Evolutionary conservation across 2,113 vertebrate genomes (phyloP), one percentile per base, ranked within the genome.

Genomic region (Tragulus kanchil): DNA sequence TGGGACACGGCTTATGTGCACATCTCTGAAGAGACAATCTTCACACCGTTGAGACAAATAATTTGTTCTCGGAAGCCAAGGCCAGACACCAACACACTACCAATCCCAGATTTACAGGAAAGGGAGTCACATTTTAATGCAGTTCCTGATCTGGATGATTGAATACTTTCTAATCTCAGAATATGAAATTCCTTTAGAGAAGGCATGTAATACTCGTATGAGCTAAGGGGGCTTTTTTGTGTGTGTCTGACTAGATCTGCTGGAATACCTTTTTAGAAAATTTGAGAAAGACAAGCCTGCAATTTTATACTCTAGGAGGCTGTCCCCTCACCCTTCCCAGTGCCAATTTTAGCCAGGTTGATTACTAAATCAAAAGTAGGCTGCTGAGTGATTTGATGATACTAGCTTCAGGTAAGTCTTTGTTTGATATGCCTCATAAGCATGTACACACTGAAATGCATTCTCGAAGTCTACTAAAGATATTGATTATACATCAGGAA

Each of bases 401-500:
- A 58, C 65, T 77, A 93, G 14, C 54, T 78, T 90, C 85, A 83
- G 26, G 19, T 94, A 64, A 93, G 64, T 73, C n/a, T 87, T 31
- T 96, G 79, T 96, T 90, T 90, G 45, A 82, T 65, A 48, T 62
- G 26, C 52, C 91, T 95, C 86, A 86, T 56, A 84, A 95, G n/a
- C 13, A 82, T 89, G 25, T 71, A 31, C 31, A 89, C 36, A 81
- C 1, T 28, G 56, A 95, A 96, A 61, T 67, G 16, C 36, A 85
- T 91, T 93, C 48, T 79, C 95, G 31, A 94, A 89, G 25, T 52
- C 71, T 93, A 23, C 59, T 88, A 26, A 71, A 95, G 58, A 67
- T 86, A 96, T 61, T 93, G 94, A 96, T 94, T 93, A 93, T 11
- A 85, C 48, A 92, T 93, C 86, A 97, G 31, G 19, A 85, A 96